phyloP scores from a whole-genome alignment of 1,140 invertebrate genomes.

The Pachyrhynchus sulphureomaculatus region DNA sequence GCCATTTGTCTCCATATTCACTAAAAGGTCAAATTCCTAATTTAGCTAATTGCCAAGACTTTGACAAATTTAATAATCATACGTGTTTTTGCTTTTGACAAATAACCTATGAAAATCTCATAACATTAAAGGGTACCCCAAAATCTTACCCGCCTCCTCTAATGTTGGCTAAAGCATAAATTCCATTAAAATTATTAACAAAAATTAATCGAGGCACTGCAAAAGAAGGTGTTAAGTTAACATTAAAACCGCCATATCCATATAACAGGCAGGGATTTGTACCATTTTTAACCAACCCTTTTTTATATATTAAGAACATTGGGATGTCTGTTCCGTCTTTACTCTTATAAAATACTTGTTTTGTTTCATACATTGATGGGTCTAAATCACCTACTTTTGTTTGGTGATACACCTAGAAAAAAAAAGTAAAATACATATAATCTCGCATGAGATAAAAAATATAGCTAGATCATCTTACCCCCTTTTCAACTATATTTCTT shows the following conservation, averaged over 20 bases:
- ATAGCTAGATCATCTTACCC: no score
- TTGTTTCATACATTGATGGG: slow-evolving; percentile 74
- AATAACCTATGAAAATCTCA: no score
- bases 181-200: slow-evolving; percentile 85
- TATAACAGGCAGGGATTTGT: slow-evolving; percentile 82
- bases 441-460: no score
- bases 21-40: no score
- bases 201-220: slow-evolving; percentile 83
- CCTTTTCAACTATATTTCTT: no score
- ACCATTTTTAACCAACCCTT: slow-evolving; percentile 63
- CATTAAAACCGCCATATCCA: slow-evolving; percentile 97
- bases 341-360: slow-evolving; percentile 91
- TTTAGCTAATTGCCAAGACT: no score
- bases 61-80: no score
- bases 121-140: no score
- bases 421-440: background rate
- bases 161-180: slow-evolving; percentile 91
- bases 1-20: slow-evolving; percentile 97
- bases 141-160: slow-evolving; percentile 88
- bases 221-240: slow-evolving; percentile 85
- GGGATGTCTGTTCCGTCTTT: slow-evolving; percentile 96
- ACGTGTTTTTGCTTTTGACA: no score
- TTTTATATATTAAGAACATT: slow-evolving; percentile 86
- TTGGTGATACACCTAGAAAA: slow-evolving; percentile 75
- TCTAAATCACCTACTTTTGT: slow-evolving; percentile 86